Conservation (phyloP, 2,113 vertebrate species). For the Papio anubis region DNA sequence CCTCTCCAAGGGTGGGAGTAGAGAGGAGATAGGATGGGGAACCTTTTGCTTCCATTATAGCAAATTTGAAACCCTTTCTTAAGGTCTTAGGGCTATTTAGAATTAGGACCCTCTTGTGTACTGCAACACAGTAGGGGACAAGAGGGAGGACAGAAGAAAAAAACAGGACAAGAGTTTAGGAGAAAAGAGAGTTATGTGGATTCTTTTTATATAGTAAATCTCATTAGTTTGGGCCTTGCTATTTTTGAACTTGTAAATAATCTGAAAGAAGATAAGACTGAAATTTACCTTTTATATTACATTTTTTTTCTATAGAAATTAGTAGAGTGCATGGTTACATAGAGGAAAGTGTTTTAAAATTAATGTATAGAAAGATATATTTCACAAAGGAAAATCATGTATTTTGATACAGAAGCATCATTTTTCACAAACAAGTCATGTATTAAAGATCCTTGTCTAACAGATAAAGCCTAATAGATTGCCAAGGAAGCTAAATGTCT, state of each 20-base stretch:
- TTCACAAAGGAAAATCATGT: neutral
- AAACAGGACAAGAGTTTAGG: neutral
- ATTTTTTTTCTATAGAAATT: slow-evolving; percentile 41
- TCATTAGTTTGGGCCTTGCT: neutral
- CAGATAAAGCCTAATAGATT: neutral
- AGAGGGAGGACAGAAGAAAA: neutral
- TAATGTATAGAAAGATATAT: neutral
- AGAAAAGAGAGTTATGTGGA: neutral
- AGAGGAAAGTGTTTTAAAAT: neutral
- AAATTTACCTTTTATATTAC: slow-evolving; percentile 35
- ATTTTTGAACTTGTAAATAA: slow-evolving; percentile 40
- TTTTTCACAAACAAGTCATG: neutral
- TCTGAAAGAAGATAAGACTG: neutral
- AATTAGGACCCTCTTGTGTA: neutral
- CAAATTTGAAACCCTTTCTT: neutral
- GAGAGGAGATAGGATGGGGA: neutral
- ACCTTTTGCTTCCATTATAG: neutral
- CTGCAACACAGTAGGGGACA: neutral
- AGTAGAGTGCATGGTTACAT: slow-evolving; percentile 21
- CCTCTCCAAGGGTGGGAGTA: neutral
- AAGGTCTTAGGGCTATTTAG: neutral
- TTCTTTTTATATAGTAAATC: neutral
- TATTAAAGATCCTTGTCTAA: neutral
- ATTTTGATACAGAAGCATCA: neutral
- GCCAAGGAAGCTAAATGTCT: neutral